Evolutionary conservation across 2,888 invertebrate species (phyloP).

Genomic region (Microctonus hyperodae): DNA sequence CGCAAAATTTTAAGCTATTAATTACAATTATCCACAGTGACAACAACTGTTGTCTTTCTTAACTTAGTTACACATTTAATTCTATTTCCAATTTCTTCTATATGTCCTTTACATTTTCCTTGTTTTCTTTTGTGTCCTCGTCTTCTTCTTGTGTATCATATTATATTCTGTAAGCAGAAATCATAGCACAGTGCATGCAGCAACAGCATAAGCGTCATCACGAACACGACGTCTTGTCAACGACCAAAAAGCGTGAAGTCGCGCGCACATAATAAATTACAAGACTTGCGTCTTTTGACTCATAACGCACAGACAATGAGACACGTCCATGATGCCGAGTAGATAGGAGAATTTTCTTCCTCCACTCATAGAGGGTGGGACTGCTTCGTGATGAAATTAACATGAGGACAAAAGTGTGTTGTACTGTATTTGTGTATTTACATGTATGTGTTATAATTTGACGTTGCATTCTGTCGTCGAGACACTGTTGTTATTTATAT

Average conservation of each 20-base stretch:
- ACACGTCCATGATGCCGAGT: slow-evolving; percentile 1
- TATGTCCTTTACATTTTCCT: slow-evolving; percentile 1
- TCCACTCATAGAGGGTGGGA: slow-evolving; percentile 22
- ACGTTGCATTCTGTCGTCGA: slow-evolving; percentile 15
- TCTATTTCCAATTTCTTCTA: slow-evolving; percentile 32
- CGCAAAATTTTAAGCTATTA: slow-evolving; percentile 14
- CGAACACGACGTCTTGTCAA: slow-evolving; percentile 30
- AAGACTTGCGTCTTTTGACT: slow-evolving; percentile 17
- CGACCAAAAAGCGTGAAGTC: slow-evolving; percentile 25
- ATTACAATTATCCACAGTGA: slow-evolving; percentile 23
- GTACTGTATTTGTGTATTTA: not conserved
- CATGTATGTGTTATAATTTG: not conserved
- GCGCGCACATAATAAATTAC: slow-evolving; percentile 29
- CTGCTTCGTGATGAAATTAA: not conserved
- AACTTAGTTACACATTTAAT: slow-evolving; percentile 28
- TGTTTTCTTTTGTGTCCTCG: not conserved
- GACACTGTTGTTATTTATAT: not conserved
- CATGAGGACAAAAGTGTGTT: not conserved
- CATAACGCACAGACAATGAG: slow-evolving; percentile 21
- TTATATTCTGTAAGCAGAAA: not conserved
- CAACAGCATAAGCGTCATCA: slow-evolving; percentile 19
- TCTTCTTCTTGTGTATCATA: slow-evolving; percentile 1
- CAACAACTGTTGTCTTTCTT: slow-evolving; percentile 19
- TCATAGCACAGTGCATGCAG: too few species aligned
- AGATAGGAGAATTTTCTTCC: not conserved